These are phyloP conservation scores for Microtus oregoni DNA, from an alignment of 2,113 vertebrate genomes.

Conservation along the genomic window DNA sequence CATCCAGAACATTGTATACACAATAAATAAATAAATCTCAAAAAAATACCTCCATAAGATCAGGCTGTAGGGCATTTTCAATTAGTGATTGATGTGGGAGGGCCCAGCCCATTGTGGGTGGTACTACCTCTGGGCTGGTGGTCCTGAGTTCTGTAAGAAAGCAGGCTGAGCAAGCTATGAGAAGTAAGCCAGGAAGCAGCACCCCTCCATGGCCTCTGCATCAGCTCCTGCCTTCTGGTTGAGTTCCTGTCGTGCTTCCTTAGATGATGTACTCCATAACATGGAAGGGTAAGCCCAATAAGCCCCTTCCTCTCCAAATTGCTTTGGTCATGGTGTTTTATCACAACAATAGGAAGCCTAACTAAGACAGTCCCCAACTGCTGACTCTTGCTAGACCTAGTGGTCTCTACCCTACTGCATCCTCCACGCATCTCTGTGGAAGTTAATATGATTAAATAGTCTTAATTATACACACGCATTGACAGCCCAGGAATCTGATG, in stretches of 20 bases:
- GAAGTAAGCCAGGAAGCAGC: not conserved
- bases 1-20: too few relatives aligned
- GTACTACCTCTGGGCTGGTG: not conserved
- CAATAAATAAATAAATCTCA: too few relatives aligned
- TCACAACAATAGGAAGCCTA: not conserved
- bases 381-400: not conserved
- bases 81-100: not conserved
- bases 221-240: not conserved
- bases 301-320: not conserved
- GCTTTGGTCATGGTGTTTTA: not conserved
- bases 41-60: not conserved
- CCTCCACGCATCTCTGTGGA: constrained; percentile 32
- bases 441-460: constrained; percentile 76
- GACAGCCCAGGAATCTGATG: constrained; percentile 74
- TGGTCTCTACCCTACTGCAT: constrained; percentile 36
- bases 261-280: not conserved
- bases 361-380: not conserved
- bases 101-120: not conserved
- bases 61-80: not conserved
- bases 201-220: not conserved
- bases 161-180: not conserved
- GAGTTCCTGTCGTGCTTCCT: not conserved
- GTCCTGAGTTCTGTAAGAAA: not conserved
- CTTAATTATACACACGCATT: constrained; percentile 72
- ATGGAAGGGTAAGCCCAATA: not conserved